phyloP scores from a whole-genome alignment of 2,888 invertebrate species.

The Nomada hirtipes region DNA sequence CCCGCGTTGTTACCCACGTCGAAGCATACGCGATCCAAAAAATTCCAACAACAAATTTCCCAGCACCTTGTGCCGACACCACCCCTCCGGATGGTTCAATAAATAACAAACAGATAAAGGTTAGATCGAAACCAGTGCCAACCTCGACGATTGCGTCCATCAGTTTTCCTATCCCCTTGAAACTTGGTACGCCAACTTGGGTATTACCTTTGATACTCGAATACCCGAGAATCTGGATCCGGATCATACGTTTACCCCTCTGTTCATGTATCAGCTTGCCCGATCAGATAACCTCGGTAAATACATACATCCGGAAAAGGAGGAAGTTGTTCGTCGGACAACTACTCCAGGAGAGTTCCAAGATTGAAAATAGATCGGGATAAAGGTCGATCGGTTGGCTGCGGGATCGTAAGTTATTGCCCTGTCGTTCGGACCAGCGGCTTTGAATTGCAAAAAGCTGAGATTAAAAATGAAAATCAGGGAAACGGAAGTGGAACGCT shows the following conservation, averaged over 20 bases:
- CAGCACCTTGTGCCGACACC: background rate
- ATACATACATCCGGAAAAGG: slow-evolving; percentile 34
- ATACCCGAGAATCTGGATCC: slow-evolving; percentile 8
- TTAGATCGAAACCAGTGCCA: slow-evolving; percentile 32
- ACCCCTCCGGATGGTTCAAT: background rate
- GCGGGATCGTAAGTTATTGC: slow-evolving; percentile 50
- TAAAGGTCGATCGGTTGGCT: slow-evolving; percentile 55
- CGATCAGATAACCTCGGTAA: slow-evolving; percentile 46
- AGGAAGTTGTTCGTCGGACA: slow-evolving; percentile 37
- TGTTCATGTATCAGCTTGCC: slow-evolving; percentile 42
- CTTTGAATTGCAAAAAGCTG: slow-evolving; percentile 57
- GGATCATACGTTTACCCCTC: slow-evolving; percentile 43
- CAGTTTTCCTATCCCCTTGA: slow-evolving; percentile 47
- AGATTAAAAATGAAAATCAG: slow-evolving; percentile 55
- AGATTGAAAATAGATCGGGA: slow-evolving; percentile 60
- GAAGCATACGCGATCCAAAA: background rate
- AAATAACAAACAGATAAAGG: slow-evolving; percentile 11
- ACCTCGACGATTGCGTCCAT: slow-evolving; percentile 40
- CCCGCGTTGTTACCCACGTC: too few relatives aligned
- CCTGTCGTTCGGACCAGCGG: slow-evolving; percentile 21
- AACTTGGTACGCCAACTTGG: slow-evolving; percentile 46
- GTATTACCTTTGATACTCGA: slow-evolving; percentile 47
- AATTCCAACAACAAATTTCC: background rate
- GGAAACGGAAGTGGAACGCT: slow-evolving; percentile 33
- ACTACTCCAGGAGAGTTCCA: slow-evolving; percentile 30